These are phyloP conservation scores for Cryptotermes secundus DNA, from an alignment of 1,140 invertebrate species.

Conservation along the genomic window DNA sequence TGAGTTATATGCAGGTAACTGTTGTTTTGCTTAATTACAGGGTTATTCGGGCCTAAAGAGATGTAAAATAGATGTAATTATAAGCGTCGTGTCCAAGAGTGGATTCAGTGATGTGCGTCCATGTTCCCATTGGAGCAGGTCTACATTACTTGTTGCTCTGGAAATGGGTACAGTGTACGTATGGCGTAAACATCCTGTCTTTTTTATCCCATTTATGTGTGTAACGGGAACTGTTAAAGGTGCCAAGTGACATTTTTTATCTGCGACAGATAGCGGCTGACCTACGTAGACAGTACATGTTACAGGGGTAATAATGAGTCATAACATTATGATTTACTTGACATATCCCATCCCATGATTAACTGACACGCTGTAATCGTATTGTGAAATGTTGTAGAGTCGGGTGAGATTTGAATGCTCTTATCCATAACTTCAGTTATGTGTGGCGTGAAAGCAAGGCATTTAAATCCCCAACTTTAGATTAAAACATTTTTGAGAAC, in stretches of 20 bases:
- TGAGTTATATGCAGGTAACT: not conserved
- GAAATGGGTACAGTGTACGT: not conserved
- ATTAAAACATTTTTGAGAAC: no score
- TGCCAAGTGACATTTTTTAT: not conserved
- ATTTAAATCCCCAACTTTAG: no score
- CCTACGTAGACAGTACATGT: no score
- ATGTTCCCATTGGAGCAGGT: not conserved
- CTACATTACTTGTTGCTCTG: not conserved
- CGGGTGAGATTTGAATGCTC: no score
- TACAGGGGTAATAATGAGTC: no score
- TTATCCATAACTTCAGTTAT: no score
- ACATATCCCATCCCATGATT: no score
- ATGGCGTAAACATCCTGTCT: not conserved
- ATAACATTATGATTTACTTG: no score
- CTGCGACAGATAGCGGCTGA: no score
- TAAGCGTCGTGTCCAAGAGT: not conserved
- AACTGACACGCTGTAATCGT: no score
- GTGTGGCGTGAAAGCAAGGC: no score
- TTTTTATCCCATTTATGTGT: not conserved
- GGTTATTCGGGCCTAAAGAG: not conserved
- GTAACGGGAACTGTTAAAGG: not conserved
- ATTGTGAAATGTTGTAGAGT: no score
- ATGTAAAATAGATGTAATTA: conserved; percentile 1
- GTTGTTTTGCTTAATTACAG: conserved; percentile 15
- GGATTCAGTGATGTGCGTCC: not conserved